Base-by-base conservation (phyloP, 2,113 vertebrate genomes). In the Arothron firmamentum region DNA sequence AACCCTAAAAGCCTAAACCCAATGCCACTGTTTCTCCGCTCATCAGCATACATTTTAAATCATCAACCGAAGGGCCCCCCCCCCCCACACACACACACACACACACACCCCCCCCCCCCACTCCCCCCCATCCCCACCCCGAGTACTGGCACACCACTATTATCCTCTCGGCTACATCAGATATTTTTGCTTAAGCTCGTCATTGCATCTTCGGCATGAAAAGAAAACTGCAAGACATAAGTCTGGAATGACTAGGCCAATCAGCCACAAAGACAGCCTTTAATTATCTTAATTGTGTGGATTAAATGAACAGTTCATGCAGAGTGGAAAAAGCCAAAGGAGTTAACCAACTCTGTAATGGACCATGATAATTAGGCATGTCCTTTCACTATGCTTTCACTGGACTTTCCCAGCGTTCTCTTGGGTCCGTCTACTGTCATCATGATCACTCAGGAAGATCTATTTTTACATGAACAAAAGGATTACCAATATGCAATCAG, bases 351-450 rank as follows among this genome's bases (percentile, higher is more conserved):
- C 55, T 64, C 48, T 57, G 41, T 63, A 67, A 70, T 65, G 56
- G 62, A 43, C 21, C 31, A 1, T 34, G 43, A 72, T 63, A 68
- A 77, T 74, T 75, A 69, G 20, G 63, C 19, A 52, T 19, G 59
- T 72, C 65, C 56, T 67, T 20, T 77, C 76, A 73, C 81, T 78
- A 59, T 72, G 61, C 56, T 67, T 20, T 77, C 76, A 73, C 81
- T 78, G 62, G 57, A 62, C 72, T 72, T 75, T 75, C 60, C 28
- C 14, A 31, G 71, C 28, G 34, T 59, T 34, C 45, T 81, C 51
- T 65, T 59, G n/a, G n/a, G n/a, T n/a, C 49, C 43, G 42, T 53
- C 17, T 49, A 50, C 45, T 54, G 42, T 38, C 56, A 10, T 65
- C 46, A 43, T 64, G 7, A 51, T 17, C 50, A 43, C 15, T 67